Conservation (phyloP, 2,888 invertebrate genomes). For the Calameuta idolon region DNA sequence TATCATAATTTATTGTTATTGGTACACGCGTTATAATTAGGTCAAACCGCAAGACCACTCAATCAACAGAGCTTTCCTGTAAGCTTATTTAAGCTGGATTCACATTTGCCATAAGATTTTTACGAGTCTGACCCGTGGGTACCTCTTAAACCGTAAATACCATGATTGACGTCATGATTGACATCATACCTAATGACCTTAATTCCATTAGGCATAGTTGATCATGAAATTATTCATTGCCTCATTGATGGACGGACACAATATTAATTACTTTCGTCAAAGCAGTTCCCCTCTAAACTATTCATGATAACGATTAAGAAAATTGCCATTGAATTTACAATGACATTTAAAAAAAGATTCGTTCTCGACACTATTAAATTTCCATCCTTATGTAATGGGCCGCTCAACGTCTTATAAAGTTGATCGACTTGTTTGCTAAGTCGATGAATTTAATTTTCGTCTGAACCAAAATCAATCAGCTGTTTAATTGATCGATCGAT, state of each 20-base stretch:
- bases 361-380: neutral
- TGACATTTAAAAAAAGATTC: neutral
- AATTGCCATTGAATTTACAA: neutral
- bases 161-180: neutral
- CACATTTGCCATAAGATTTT: constrained; percentile 16
- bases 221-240: neutral
- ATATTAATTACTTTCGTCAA: neutral
- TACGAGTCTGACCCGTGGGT: constrained; percentile 16
- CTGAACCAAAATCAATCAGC: constrained; percentile 16
- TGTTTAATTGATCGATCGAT: constrained; percentile 27
- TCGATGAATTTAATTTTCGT: constrained; percentile 29
- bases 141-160: neutral
- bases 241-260: neutral
- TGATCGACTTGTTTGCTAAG: constrained; percentile 28
- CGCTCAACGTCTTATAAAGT: constrained; percentile 24
- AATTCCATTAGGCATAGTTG: neutral
- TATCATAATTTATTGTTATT: constrained; percentile 14
- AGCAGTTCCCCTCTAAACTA: neutral
- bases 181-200: neutral
- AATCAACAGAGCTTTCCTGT: constrained; percentile 18
- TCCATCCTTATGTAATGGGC: neutral
- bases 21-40: neutral
- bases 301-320: neutral
- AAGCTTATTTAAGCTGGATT: constrained; percentile 22
- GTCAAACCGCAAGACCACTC: constrained; percentile 8